Percentiles rank a stretch among this genome's conserved stretches.
These are phyloP conservation scores for Amphilophus citrinellus DNA, from an alignment of 2,113 vertebrate genomes.

Conservation along the genomic window DNA sequence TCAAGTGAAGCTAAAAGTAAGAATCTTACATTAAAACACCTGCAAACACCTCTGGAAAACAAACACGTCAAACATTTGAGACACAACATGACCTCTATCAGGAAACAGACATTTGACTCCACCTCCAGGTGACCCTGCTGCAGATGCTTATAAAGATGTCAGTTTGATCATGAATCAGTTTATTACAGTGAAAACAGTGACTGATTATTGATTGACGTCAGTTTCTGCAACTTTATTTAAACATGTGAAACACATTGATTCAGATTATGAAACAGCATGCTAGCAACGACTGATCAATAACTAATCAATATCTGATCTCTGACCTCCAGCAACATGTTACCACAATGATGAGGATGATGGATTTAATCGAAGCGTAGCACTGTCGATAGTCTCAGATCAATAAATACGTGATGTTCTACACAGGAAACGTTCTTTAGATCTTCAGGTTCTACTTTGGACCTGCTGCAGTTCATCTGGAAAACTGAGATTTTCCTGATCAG, in stretches of 20 bases:
- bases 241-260: slow-evolving; percentile 20
- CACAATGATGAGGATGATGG: not conserved
- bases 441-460: not conserved
- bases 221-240: slow-evolving; percentile 34
- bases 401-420: not conserved
- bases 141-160: no score
- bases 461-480: not conserved
- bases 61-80: no score
- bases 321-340: slow-evolving; percentile 1
- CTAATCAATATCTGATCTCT: slow-evolving; percentile 6
- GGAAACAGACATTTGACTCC: no score
- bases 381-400: not conserved
- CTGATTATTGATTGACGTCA: not conserved
- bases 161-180: no score
- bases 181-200: not conserved
- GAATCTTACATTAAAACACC: no score
- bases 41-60: no score
- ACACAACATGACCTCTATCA: no score
- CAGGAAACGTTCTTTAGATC: not conserved
- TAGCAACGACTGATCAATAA: not conserved
- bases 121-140: no score
- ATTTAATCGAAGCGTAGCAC: not conserved
- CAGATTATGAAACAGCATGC: not conserved
- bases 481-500: not conserved
- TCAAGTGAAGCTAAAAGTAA: no score